Base-by-base conservation (phyloP, 1,140 invertebrate genomes). In the Spodoptera litura region DNA sequence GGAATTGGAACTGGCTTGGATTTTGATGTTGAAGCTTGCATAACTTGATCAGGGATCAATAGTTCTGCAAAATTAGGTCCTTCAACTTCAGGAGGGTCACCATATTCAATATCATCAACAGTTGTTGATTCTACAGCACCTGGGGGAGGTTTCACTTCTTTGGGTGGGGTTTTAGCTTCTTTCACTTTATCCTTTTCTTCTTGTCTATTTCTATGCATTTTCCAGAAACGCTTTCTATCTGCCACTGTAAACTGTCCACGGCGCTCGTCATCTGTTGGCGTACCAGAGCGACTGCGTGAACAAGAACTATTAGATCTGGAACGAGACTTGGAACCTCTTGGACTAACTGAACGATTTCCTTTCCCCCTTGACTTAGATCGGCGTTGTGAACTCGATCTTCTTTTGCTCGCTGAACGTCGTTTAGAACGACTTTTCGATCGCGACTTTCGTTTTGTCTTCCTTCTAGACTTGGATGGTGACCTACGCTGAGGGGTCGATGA, bases 11-110 rank as follows among this genome's bases (percentile, higher is more conserved):
- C 73, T 6, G 87, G 66, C 80, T 89, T 91, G 4, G 83, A 83
- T 76, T 87, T 92, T 0, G 92, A 91, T 6, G 87, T 85, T 3
- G 91, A 90, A 61, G 84, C 84, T 52, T 84, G 79, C 66, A 82
- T 62, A 51, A 85, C 73, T 83, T 87, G 86, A 51, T 89, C 89
- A 31, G 90, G 81, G 10, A 89, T 80, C 2, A 93, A 78, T 6
- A 94, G 81, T 73, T 94, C 93, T 5, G 90, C 93, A 81, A 91
- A 94, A 58, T 94, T 94, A 5, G 92, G 92, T 0, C 93, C 93
- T 81, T 92, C 93, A 3, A 94, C 88, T 82, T 93, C 92, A 52
- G 93, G 93, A 31, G 93, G 93, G 61, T 89, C 92, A 9, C 93
- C 90, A 82, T 94, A 94, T 62, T 92, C 83, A 38, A 94, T 88